A percentile compares a stretch with the other conserved stretches of the same genome.
Evolutionary conservation across 2,113 vertebrate species (phyloP).

Genomic region (Bujurquina vittata): DNA sequence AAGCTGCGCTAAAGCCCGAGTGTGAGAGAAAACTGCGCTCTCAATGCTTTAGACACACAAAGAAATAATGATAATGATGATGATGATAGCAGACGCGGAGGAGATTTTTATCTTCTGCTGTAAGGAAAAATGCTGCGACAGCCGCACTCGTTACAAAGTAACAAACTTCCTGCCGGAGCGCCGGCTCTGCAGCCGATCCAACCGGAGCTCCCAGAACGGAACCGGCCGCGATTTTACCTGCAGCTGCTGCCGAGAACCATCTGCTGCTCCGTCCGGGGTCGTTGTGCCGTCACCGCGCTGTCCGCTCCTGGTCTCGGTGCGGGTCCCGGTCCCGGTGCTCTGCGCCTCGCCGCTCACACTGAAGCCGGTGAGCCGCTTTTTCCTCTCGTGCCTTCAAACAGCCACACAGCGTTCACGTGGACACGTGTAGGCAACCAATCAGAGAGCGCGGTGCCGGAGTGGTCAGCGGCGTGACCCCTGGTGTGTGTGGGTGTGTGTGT

Average conservation of each 20-base stretch:
- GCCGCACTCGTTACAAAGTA: too few relatives aligned
- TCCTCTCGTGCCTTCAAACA: background rate
- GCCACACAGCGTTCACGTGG: constrained; percentile 67
- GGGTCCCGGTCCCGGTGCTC: background rate
- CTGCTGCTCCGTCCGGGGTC: background rate
- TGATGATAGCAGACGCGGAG: too few relatives aligned
- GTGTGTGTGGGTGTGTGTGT: too few relatives aligned
- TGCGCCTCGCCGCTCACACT: background rate
- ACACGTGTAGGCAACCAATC: constrained; percentile 70
- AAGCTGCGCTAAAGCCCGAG: too few relatives aligned
- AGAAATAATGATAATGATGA: too few relatives aligned
- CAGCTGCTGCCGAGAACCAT: background rate
- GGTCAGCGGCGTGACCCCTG: background rate
- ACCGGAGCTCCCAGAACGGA: too few relatives aligned
- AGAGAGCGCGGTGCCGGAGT: constrained; percentile 20
- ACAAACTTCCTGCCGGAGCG: too few relatives aligned
- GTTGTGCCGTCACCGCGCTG: background rate
- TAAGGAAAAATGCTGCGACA: too few relatives aligned
- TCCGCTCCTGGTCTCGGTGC: background rate
- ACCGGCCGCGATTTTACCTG: background rate
- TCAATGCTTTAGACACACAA: too few relatives aligned
- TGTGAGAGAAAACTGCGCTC: too few relatives aligned
- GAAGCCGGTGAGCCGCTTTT: too few relatives aligned
- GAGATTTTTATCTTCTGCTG: too few relatives aligned
- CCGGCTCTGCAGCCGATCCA: background rate